Percentiles rank a stretch among this genome's conserved stretches.
These are phyloP conservation scores for Akabosia matsudoensis DNA, from an alignment of 1,140 invertebrate genomes.

Conservation along the genomic window DNA sequence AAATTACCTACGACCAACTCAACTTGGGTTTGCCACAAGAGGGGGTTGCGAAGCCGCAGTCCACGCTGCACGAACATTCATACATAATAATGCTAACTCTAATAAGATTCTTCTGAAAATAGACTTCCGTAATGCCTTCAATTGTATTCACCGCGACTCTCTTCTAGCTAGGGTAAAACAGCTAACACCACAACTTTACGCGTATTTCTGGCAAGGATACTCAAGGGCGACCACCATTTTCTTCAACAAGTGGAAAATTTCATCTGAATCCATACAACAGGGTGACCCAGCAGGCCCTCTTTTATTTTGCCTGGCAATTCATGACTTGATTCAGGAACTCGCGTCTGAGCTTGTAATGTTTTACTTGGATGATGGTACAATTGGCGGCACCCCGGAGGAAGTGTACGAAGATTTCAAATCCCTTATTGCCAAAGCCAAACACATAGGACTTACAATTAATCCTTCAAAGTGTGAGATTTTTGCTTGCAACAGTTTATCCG, in stretches of 20 bases:
- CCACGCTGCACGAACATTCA: not conserved
- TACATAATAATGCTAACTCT: not conserved
- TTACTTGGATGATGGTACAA: not conserved
- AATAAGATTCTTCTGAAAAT: slow-evolving; percentile 3
- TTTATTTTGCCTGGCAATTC: not conserved
- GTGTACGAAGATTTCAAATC: not conserved
- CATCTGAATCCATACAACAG: not conserved
- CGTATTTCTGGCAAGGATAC: not conserved
- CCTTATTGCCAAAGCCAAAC: not conserved
- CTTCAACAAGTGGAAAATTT: not conserved
- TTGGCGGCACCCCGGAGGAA: not conserved
- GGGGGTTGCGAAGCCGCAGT: not conserved
- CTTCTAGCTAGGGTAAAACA: not conserved
- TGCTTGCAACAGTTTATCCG: not conserved
- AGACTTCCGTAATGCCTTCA: slow-evolving; percentile 13
- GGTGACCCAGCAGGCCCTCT: not conserved
- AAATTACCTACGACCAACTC: not conserved
- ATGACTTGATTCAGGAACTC: not conserved
- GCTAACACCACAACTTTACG: not conserved
- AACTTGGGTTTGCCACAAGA: slow-evolving; percentile 20
- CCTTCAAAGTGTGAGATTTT: not conserved
- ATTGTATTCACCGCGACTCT: not conserved
- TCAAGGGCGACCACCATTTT: not conserved
- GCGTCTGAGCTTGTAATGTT: not conserved
- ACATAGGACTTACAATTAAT: not conserved